phyloP scores from a whole-genome alignment of 2,888 invertebrate species.

The Tachystola acroxantha region DNA sequence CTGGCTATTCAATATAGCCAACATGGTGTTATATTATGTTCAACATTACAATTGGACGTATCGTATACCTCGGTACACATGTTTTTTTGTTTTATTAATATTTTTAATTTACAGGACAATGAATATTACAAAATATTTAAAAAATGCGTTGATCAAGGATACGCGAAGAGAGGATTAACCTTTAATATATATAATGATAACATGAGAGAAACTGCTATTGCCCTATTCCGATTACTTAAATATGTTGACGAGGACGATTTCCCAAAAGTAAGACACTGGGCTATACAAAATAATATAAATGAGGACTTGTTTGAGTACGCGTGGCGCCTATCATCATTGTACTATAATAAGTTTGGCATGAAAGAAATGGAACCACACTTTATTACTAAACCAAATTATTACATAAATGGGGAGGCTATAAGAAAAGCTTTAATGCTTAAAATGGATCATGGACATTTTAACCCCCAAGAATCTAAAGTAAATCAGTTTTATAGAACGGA shows the following conservation, averaged over 20 bases:
- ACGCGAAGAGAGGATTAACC: conserved; percentile 47
- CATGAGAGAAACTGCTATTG: conserved; percentile 62
- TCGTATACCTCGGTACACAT: too few relatives aligned
- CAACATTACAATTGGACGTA: too few relatives aligned
- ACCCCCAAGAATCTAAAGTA: conserved; percentile 28
- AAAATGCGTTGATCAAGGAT: conserved; percentile 36
- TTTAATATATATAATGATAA: conserved; percentile 69
- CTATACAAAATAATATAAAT: conserved; percentile 59
- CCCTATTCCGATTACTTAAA: conserved; percentile 62
- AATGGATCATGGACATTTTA: conserved; percentile 30
- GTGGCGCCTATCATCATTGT: conserved; percentile 50
- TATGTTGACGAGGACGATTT: conserved; percentile 47
- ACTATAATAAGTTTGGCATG: conserved; percentile 28
- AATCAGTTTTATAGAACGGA: conserved; percentile 38
- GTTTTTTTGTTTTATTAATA: too few relatives aligned
- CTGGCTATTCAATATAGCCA: too few relatives aligned
- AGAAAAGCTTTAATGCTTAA: conserved; percentile 51
- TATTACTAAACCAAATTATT: conserved; percentile 62
- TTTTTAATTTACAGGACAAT: conserved; percentile 28
- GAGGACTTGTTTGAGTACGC: conserved; percentile 70
- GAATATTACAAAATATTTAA: conserved; percentile 35
- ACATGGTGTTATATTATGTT: too few relatives aligned
- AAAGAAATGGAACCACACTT: conserved; percentile 54
- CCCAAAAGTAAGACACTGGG: conserved; percentile 50
- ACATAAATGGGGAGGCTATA: conserved; percentile 55